A percentile compares a stretch with the other conserved stretches of the same genome.
Evolutionary conservation across 1,140 invertebrate species (phyloP).

Genomic region (Lepidostoma basale): DNA sequence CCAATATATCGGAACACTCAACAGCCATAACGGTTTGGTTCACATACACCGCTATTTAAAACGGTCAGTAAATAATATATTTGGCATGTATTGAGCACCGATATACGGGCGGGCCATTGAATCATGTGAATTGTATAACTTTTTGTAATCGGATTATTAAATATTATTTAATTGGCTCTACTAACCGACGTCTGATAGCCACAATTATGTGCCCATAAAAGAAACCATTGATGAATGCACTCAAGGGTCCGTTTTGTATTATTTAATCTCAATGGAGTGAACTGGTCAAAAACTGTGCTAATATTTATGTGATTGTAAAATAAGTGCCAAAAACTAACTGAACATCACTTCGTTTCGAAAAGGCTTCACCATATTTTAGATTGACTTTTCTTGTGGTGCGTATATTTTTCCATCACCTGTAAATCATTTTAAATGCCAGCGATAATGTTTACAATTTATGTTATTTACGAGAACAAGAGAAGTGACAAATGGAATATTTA

Average conservation of each 20-base stretch:
- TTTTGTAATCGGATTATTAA: slow-evolving; percentile 14
- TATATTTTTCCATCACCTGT: no score
- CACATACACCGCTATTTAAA: slow-evolving; percentile 5
- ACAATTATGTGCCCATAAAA: neutral
- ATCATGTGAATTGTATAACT: neutral
- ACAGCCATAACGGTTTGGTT: neutral
- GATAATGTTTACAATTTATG: no score
- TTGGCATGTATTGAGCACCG: neutral
- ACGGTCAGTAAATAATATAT: neutral
- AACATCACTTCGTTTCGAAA: no score
- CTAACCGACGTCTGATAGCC: neutral
- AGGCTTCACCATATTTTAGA: no score
- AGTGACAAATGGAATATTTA: slow-evolving; percentile 5
- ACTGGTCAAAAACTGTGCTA: no score
- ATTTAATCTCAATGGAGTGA: no score
- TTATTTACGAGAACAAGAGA: neutral
- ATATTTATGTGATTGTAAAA: no score
- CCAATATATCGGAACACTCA: neutral
- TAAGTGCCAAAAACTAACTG: no score
- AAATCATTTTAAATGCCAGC: no score
- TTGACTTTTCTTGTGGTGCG: no score
- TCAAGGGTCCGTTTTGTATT: no score
- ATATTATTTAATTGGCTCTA: slow-evolving; percentile 1
- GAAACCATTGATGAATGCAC: no score
- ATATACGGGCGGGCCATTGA: slow-evolving; percentile 18